Conservation (phyloP, 2,888 invertebrate genomes). For the Elegia similella region DNA sequence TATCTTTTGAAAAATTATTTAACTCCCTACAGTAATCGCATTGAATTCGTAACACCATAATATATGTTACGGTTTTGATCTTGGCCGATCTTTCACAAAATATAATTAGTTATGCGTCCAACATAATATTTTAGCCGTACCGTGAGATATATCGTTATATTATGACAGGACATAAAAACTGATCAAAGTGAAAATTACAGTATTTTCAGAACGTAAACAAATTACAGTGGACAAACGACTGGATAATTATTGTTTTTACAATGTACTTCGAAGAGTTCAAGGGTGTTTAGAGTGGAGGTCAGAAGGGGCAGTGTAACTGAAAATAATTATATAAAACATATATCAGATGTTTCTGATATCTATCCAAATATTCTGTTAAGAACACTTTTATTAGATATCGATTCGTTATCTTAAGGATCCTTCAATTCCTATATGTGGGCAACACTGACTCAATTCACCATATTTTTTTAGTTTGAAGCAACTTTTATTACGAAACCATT, state of each 20-base stretch:
- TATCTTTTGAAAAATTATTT: neutral
- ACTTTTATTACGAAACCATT: no score
- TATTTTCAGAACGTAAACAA: constrained; percentile 39
- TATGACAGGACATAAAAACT: constrained; percentile 29
- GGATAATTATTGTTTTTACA: constrained; percentile 44
- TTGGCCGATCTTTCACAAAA: constrained; percentile 2
- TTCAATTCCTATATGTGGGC: no score
- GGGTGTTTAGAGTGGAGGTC: neutral
- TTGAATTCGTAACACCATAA: neutral
- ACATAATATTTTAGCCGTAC: neutral
- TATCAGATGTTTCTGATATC: no score
- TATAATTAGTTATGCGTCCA: constrained; percentile 3
- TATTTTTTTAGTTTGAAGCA: no score
- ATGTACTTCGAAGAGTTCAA: neutral
- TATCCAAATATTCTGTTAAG: no score
- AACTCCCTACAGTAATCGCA: neutral
- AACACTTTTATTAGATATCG: no score
- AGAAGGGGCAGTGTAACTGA: neutral
- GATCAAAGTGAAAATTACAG: constrained; percentile 37
- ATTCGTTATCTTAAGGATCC: no score
- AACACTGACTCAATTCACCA: no score
- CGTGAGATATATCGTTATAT: constrained; percentile 7
- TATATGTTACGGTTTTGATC: neutral
- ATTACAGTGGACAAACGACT: constrained; percentile 47
- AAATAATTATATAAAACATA: no score